Conservation (phyloP, 1,140 invertebrate genomes). For the Lepidurus arcticus region DNA sequence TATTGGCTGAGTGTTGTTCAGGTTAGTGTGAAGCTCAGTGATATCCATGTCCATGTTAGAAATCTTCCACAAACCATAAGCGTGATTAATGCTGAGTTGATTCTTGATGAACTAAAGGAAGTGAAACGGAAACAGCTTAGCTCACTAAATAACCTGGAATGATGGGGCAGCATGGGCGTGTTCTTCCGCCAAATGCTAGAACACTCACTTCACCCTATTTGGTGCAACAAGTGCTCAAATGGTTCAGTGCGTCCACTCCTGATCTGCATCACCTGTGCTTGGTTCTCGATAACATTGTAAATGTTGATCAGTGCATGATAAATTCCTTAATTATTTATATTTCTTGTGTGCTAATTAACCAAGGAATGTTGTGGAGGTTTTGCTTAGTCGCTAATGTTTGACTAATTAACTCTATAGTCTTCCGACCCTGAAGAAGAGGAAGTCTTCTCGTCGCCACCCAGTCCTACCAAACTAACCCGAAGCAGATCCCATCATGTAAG, state of each 20-base stretch:
- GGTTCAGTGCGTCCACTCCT: slow-evolving; percentile 1
- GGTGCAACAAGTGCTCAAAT: slow-evolving; percentile 8
- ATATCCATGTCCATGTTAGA: too few species aligned
- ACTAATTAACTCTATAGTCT: not conserved
- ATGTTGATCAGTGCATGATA: not conserved
- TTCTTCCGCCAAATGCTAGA: slow-evolving; percentile 11
- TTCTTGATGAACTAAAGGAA: not conserved
- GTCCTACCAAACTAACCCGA: not conserved
- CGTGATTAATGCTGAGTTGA: too few species aligned
- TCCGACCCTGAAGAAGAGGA: not conserved
- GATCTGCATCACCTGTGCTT: slow-evolving; percentile 5
- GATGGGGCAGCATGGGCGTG: slow-evolving; percentile 1
- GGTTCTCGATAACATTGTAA: not conserved
- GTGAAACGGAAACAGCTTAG: slow-evolving; percentile 5
- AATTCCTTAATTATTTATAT: not conserved
- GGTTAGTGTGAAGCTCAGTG: too few species aligned
- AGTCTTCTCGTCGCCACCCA: not conserved
- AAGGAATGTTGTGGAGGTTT: too few species aligned
- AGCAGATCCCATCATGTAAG: slow-evolving; percentile 9
- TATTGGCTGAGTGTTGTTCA: too few species aligned
- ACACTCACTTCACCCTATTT: slow-evolving; percentile 7
- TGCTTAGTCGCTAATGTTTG: not conserved
- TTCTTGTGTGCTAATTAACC: not conserved
- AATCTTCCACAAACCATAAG: too few species aligned
- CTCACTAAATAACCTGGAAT: not conserved